phyloP scores from a whole-genome alignment of 2,888 invertebrate genomes.

The Leptothorax acervorum region DNA sequence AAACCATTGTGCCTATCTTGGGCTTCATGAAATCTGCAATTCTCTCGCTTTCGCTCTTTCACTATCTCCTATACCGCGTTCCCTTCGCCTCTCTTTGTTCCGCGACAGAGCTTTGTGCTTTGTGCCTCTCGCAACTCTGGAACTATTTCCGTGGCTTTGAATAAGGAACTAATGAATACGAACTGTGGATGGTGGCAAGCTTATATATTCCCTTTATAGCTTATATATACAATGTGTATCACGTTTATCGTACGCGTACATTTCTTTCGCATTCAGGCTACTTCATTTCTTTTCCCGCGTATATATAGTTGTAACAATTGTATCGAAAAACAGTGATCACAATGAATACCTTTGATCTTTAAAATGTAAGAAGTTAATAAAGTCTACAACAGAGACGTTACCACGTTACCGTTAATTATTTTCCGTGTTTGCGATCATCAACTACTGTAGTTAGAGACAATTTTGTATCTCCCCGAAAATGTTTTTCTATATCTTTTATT shows the following conservation, averaged over 20 bases:
- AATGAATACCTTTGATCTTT: not conserved
- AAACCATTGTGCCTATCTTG: slow-evolving; percentile 85
- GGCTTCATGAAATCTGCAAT: slow-evolving; percentile 84
- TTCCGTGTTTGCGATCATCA: not conserved
- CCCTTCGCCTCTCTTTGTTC: slow-evolving; percentile 82
- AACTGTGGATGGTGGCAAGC: slow-evolving; percentile 73
- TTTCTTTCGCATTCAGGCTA: slow-evolving; percentile 33
- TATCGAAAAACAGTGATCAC: not conserved
- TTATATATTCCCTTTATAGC: slow-evolving; percentile 62
- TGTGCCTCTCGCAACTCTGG: slow-evolving; percentile 83
- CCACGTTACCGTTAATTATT: not conserved
- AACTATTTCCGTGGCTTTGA: slow-evolving; percentile 84
- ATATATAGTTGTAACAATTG: not conserved
- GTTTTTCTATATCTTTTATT: not conserved
- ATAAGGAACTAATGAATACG: slow-evolving; percentile 85
- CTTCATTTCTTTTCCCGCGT: slow-evolving; percentile 49
- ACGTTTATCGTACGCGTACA: slow-evolving; percentile 65
- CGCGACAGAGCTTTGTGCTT: slow-evolving; percentile 84
- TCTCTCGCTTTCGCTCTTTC: slow-evolving; percentile 63
- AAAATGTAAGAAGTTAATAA: not conserved
- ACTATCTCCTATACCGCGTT: slow-evolving; percentile 59
- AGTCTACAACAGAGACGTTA: not conserved
- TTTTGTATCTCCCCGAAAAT: not conserved
- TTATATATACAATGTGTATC: slow-evolving; percentile 62
- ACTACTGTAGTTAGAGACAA: not conserved